These are phyloP conservation scores for Eilema sororculum DNA, from an alignment of 2,888 invertebrate genomes.

Conservation along the genomic window DNA sequence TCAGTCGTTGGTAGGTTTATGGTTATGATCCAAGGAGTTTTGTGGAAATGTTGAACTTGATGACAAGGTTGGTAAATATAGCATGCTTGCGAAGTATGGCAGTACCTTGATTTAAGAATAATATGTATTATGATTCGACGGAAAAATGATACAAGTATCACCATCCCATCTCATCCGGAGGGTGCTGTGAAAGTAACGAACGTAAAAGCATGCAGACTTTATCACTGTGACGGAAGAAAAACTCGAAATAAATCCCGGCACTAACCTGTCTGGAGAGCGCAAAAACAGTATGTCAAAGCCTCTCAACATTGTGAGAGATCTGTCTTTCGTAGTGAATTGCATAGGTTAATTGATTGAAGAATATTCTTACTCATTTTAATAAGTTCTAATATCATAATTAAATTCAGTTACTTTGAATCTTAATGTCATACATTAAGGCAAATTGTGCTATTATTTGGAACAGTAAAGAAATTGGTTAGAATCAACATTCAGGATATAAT, in stretches of 20 bases:
- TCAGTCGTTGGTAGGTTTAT: constrained; percentile 35
- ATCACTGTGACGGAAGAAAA: too few relatives aligned
- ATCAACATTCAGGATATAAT: background rate
- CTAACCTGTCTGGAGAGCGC: too few relatives aligned
- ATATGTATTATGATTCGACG: too few relatives aligned
- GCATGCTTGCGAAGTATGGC: constrained; percentile 25
- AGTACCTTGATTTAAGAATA: constrained; percentile 11
- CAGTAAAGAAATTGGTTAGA: background rate
- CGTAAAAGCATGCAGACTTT: too few relatives aligned
- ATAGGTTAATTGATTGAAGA: too few relatives aligned
- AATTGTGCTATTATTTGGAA: background rate
- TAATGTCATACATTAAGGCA: background rate
- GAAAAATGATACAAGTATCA: constrained; percentile 13
- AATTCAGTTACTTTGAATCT: constrained; percentile 6
- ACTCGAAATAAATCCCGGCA: too few relatives aligned
- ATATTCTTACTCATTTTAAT: too few relatives aligned
- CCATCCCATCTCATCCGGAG: too few relatives aligned
- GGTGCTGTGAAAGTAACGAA: too few relatives aligned
- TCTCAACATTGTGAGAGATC: too few relatives aligned
- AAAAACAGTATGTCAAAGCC: too few relatives aligned
- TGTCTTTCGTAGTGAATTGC: too few relatives aligned
- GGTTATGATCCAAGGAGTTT: constrained; percentile 37
- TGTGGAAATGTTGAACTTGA: constrained; percentile 29
- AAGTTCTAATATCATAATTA: background rate
- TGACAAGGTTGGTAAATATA: constrained; percentile 32